Conservation (phyloP, 2,113 vertebrate genomes). For the Phodopus roborovskii region DNA sequence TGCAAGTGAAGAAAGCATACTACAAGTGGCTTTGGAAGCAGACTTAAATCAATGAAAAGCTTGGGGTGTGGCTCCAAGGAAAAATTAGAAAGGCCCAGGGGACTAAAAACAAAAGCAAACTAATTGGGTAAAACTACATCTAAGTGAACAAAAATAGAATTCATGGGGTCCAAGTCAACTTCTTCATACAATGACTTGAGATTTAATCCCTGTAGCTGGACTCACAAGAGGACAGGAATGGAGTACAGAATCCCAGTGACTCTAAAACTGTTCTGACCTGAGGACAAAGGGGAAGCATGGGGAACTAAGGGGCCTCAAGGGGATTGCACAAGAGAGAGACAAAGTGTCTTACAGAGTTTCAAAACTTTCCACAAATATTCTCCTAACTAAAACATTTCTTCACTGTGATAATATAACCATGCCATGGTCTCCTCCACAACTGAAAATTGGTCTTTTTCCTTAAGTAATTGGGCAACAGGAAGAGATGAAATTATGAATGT, state of each 20-base stretch:
- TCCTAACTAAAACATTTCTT: background rate
- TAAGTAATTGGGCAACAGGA: background rate
- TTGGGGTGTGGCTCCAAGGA: background rate
- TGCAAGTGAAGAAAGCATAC: background rate
- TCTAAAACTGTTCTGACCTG: constrained; percentile 4
- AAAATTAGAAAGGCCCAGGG: background rate
- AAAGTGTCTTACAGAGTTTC: background rate
- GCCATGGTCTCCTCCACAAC: background rate
- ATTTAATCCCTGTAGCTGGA: background rate
- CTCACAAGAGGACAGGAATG: background rate
- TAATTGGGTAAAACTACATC: background rate
- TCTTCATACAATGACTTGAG: constrained; percentile 30
- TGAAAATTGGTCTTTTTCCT: background rate
- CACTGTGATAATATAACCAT: background rate
- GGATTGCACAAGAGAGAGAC: background rate
- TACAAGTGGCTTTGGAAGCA: constrained; percentile 36
- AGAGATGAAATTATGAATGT: background rate
- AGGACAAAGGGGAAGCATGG: background rate
- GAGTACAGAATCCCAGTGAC: background rate
- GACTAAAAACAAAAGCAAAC: constrained; percentile 44
- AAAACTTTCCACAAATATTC: constrained; percentile 14
- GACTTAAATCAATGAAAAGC: constrained; percentile 44
- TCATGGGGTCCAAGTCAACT: constrained; percentile 1
- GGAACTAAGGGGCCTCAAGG: background rate
- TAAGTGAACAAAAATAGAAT: constrained; percentile 39